Evolutionary conservation across 2,888 invertebrate species (phyloP), one percentile per base, ranked within the genome.

Genomic region (Diploptera punctata): DNA sequence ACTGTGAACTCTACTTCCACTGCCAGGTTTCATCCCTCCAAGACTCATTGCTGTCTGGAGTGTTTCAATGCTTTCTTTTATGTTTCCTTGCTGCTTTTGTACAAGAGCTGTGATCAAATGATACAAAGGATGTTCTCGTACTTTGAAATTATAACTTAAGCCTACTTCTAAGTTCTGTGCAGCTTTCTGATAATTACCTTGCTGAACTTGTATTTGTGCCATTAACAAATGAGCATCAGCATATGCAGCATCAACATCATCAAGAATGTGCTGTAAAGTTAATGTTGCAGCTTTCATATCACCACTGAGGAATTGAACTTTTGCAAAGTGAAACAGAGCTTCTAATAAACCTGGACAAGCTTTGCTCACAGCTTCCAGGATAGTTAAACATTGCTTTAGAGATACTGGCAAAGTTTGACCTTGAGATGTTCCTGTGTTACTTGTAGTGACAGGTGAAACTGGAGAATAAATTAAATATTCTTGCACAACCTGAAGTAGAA

Each of bases 81-180:
- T 83, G 77, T 93, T 89, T 19, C 90, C 89, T 69, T 89, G 87
- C 77, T 90, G 88, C 80, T 93, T 95, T 76, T 93, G 89, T 65
- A 98, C 91, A 29, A 94, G 86, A 0, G 97, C 97, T 76, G 90
- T 89, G 0, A 97, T 88, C 75, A 97, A 88, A 83, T 97, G 95
- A 80, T 95, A 99, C 81, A 96, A 86, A 0, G 97, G 94, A 82
- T 94, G 93, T 74, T 98, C 97, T 76, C 97, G 86, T 0, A 98
- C 92, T 83, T 94, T 92, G 80, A 99, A 98, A 82, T 98, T 95
- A 80, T 94, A 93, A 79, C 97, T 97, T 16, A 98, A 84, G 71
- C 95, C 96, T 76, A 68, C 89, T 83, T 98, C 98, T 60, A 99
- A 84, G 70, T 91, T 91, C 81, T 96, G 95, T 13, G 92, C 88